Percentiles rank a stretch among this genome's conserved stretches.
These are phyloP conservation scores for Podabrus alpinus DNA, from an alignment of 2,888 invertebrate species.

Conservation along the genomic window DNA sequence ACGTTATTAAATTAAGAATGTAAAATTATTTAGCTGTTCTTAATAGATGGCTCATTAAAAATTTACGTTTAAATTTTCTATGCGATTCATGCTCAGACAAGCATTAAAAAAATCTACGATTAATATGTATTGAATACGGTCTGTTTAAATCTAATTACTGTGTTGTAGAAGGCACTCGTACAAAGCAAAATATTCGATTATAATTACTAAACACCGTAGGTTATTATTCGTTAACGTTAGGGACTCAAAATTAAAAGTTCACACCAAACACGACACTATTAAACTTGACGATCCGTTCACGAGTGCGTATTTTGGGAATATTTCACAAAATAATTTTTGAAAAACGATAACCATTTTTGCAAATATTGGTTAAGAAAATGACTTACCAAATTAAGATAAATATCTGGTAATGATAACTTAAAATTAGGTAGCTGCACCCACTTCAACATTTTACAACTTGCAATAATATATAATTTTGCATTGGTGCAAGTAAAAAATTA, in stretches of 20 bases:
- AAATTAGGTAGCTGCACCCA: constrained; percentile 51
- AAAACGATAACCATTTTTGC: neutral
- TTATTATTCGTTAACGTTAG: neutral
- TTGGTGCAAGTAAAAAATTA: neutral
- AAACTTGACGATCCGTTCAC: too few species aligned
- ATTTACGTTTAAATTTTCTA: neutral
- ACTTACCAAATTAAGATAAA: constrained; percentile 39
- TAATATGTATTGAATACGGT: neutral
- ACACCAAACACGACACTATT: neutral
- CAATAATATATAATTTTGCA: neutral
- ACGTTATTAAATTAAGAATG: neutral
- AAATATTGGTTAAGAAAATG: neutral
- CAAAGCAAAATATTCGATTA: neutral
- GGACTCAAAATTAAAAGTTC: neutral
- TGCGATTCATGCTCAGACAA: neutral
- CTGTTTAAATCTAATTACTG: neutral
- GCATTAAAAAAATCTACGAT: neutral
- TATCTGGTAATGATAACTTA: constrained; percentile 34
- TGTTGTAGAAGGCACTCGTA: neutral
- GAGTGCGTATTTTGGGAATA: too few species aligned
- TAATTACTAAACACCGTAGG: neutral
- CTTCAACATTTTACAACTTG: constrained; percentile 48
- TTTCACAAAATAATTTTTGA: neutral
- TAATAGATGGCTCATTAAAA: neutral
- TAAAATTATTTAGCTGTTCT: neutral